These are phyloP conservation scores for Trichoplusia ni DNA, from an alignment of 1,140 invertebrate species.

Conservation along the genomic window DNA sequence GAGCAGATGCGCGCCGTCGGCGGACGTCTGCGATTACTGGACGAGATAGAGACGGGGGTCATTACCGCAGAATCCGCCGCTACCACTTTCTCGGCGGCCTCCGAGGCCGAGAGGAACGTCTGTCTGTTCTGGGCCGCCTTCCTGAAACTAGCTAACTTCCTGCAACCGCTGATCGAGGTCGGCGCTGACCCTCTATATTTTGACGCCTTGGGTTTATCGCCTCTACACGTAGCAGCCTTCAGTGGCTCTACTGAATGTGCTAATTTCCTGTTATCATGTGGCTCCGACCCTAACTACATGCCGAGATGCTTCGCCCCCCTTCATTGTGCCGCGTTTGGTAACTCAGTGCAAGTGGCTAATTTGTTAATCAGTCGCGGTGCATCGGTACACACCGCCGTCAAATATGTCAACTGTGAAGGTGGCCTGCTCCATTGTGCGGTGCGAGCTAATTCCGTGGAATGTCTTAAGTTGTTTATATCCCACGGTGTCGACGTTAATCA, in stretches of 20 bases:
- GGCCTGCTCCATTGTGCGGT: conserved; percentile 90
- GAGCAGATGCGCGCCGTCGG: conserved; percentile 87
- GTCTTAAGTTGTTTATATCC: conserved; percentile 87
- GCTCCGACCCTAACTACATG: conserved; percentile 85
- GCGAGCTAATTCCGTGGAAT: conserved; percentile 87
- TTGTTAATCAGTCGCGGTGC: conserved; percentile 86
- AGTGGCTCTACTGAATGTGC: conserved; percentile 88
- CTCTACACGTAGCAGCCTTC: conserved; percentile 89
- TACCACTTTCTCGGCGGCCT: conserved; percentile 80
- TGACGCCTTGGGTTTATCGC: conserved; percentile 86
- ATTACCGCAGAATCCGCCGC: conserved; percentile 82
- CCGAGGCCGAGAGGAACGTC: conserved; percentile 85
- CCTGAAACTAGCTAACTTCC: conserved; percentile 84
- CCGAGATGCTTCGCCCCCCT: conserved; percentile 88
- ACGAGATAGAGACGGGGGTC: conserved; percentile 86
- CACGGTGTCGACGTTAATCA: conserved; percentile 87
- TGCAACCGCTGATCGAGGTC: conserved; percentile 82
- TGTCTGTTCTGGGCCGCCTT: conserved; percentile 87
- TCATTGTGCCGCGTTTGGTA: conserved; percentile 91
- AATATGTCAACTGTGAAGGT: conserved; percentile 86
- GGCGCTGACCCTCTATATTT: conserved; percentile 87
- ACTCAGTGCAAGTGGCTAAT: conserved; percentile 87
- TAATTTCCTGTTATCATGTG: conserved; percentile 85
- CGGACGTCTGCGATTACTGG: conserved; percentile 85
- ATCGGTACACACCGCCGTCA: conserved; percentile 82